These are phyloP conservation scores for Limnephilus lunatus DNA, from an alignment of 2,888 invertebrate genomes.

Conservation along the genomic window DNA sequence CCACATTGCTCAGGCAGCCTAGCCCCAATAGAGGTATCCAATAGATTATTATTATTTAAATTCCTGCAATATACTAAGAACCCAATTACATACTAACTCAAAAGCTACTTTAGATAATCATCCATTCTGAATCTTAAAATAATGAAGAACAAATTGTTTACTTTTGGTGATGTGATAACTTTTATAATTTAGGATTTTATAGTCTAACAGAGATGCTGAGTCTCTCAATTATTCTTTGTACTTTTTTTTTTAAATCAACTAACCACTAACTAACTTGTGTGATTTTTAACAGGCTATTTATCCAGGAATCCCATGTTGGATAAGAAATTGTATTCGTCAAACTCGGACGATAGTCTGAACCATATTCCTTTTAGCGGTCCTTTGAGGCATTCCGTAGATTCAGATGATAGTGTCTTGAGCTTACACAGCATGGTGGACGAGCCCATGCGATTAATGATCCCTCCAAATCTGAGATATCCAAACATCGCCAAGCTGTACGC, in stretches of 20 bases:
- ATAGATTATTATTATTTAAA: not conserved
- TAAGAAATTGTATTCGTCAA: slow-evolving; percentile 67
- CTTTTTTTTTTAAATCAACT: not conserved
- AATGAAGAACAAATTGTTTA: not conserved
- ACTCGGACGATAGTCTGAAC: slow-evolving; percentile 68
- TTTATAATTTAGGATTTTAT: not conserved
- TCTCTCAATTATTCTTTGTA: not conserved
- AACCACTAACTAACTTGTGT: not conserved
- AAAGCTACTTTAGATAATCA: too few relatives aligned
- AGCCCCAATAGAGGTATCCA: slow-evolving; percentile 77
- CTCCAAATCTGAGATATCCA: slow-evolving; percentile 25
- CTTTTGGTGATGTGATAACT: not conserved
- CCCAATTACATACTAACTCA: not conserved
- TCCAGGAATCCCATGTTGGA: slow-evolving; percentile 34
- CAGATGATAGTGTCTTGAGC: slow-evolving; percentile 39
- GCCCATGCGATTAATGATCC: slow-evolving; percentile 22
- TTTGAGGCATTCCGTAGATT: slow-evolving; percentile 38
- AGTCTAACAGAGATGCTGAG: not conserved
- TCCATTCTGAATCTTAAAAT: not conserved
- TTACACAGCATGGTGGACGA: slow-evolving; percentile 39
- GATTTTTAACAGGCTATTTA: slow-evolving; percentile 54
- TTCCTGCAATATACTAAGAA: not conserved
- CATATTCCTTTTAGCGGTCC: slow-evolving; percentile 67
- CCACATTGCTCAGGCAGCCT: slow-evolving; percentile 93
- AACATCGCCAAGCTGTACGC: slow-evolving; percentile 28